Conservation (phyloP, 2,797 vertebrate species). For the Huso huso region DNA sequence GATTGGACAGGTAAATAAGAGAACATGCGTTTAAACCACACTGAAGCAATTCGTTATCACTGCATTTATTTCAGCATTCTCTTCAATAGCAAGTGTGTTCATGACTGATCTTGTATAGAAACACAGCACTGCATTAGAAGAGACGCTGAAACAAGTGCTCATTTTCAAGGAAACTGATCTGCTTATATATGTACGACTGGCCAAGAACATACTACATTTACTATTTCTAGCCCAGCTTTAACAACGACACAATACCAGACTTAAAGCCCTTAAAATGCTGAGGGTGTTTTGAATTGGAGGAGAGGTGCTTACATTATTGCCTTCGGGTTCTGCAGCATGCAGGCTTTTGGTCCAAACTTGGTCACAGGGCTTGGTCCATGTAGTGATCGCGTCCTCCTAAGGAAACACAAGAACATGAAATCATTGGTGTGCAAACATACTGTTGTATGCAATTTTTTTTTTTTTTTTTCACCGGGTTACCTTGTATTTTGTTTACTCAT, state of each 20-base stretch:
- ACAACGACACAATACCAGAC: background rate
- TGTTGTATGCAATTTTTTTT: no score
- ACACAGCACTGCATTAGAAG: no score
- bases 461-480: no score
- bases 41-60: background rate
- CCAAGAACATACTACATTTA: background rate
- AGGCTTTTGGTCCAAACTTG: constrained; percentile 94
- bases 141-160: no score
- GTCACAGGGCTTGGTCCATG: constrained; percentile 96
- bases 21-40: background rate
- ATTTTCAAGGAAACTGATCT: no score
- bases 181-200: background rate
- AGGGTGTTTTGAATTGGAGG: background rate
- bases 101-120: no score
- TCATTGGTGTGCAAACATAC: background rate
- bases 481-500: no score
- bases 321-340: constrained; percentile 90
- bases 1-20: background rate
- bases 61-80: background rate
- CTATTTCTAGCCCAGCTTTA: background rate
- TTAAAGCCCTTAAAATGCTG: background rate
- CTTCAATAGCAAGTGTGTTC: no score
- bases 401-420: constrained; percentile 23
- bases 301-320: constrained; percentile 81
- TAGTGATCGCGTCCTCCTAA: constrained; percentile 83